Base-by-base conservation (phyloP, 2,888 invertebrate species). In the Macrosiphum euphorbiae region DNA sequence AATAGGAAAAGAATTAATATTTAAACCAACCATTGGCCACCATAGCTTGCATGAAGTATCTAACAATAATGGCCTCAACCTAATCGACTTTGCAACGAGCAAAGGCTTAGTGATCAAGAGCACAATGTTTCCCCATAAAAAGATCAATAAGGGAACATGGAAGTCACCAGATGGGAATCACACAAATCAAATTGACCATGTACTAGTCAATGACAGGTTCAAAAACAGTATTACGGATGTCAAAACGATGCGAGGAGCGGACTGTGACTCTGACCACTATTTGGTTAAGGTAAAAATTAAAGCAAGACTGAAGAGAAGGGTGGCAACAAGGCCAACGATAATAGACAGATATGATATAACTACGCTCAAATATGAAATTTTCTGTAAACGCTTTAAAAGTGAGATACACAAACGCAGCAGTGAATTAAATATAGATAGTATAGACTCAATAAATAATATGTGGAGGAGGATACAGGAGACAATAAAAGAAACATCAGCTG, bases 61-160 rank as follows among this genome's bases (percentile, higher is more conserved):
- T 61, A 90, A 88, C 10, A 52, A 52, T 88, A 86, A 90, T 47
- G 28, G 47, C 20, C 90, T 90, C 28, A 90, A 44, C 16, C 47
- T 90, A 28, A 90, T 90, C n/a, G 90, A 90, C 58, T 90, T 90
- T 44, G 90, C 67, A 90, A 90, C 90, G 28, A 61, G 44, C n/a
- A 90, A 44, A 67, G 90, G 67, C 28, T 67, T 67, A 44, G 67
- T 89, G 61, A 61, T 89, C 41, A 61, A 89, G 11, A 89, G 89
- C 28, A 89, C 61, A 89, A 89, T 88, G 55, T 58, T 88, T 55
- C 41, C 58, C 52, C 58, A 88, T 55, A 89, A 58, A 58, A 58
- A 58, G 35, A 88, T 88, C 58, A 0, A 88, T 88, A 55, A 88
- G 41, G 41, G 55, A 88, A 58, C 41, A 88, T 41, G 58, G 88